Evolutionary conservation across 2,797 vertebrate genomes (phyloP).

Genomic region (Somateria mollissima): DNA sequence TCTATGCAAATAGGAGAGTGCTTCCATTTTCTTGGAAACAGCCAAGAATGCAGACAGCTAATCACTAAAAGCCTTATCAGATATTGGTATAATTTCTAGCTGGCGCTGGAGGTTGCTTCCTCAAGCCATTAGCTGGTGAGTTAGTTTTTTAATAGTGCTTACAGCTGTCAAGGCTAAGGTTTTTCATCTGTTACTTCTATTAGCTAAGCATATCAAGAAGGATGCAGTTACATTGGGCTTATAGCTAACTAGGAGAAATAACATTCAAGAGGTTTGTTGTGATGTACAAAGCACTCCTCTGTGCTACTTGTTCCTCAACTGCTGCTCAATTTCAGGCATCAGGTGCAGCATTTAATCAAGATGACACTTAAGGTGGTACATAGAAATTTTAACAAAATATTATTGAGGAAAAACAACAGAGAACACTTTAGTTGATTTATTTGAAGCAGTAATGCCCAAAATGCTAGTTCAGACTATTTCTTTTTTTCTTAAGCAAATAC

Average conservation of each 20-base stretch:
- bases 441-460: constrained; percentile 29
- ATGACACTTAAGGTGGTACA: constrained; percentile 11
- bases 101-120: not conserved
- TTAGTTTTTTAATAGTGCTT: not conserved
- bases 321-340: constrained; percentile 16
- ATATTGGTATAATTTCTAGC: not conserved
- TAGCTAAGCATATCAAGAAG: not conserved
- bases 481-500: constrained; percentile 28
- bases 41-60: not conserved
- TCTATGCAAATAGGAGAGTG: not conserved
- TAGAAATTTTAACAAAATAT: constrained; percentile 42
- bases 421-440: constrained; percentile 52
- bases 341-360: constrained; percentile 47
- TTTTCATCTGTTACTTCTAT: not conserved
- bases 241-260: not conserved
- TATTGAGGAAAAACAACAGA: not conserved
- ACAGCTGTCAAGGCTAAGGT: not conserved
- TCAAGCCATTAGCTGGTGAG: not conserved
- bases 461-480: not conserved
- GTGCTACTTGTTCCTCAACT: not conserved
- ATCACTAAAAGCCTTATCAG: not conserved
- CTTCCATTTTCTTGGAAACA: not conserved
- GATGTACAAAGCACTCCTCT: not conserved
- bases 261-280: not conserved
- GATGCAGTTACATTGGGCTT: not conserved